Conservation (phyloP, 2,888 invertebrate species). For the Drosophila mimica region DNA sequence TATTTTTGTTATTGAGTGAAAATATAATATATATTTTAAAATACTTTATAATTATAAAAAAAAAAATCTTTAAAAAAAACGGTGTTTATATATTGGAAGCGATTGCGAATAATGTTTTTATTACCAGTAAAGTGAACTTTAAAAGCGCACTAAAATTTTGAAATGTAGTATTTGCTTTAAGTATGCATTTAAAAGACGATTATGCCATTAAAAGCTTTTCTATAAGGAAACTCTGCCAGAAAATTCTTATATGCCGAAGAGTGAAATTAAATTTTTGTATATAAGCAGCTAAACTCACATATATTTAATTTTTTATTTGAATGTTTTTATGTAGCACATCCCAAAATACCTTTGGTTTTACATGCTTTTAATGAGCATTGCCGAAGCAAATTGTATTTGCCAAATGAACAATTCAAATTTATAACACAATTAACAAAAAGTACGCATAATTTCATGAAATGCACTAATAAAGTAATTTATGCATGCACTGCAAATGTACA, state of each 20-base stretch:
- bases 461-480: conserved; percentile 34
- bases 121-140: background rate
- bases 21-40: background rate
- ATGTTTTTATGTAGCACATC: conserved; percentile 38
- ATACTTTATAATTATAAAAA: background rate
- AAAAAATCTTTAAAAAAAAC: too few relatives aligned
- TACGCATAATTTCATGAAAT: conserved; percentile 37
- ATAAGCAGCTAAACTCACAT: background rate
- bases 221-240: conserved; percentile 2
- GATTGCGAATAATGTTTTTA: background rate
- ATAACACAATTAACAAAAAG: conserved; percentile 60
- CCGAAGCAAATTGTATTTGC: conserved; percentile 40
- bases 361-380: conserved; percentile 64
- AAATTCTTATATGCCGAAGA: background rate
- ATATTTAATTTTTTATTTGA: conserved; percentile 29
- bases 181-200: conserved; percentile 2
- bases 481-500: conserved; percentile 12
- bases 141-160: background rate
- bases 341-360: conserved; percentile 51
- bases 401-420: conserved; percentile 49
- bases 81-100: background rate
- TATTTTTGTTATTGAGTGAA: background rate
- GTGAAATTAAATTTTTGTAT: conserved; percentile 5
- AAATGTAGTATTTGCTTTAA: conserved; percentile 1
- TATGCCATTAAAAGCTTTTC: background rate